phyloP scores from a whole-genome alignment of 2,888 invertebrate genomes.

The Lottia gigantea region DNA sequence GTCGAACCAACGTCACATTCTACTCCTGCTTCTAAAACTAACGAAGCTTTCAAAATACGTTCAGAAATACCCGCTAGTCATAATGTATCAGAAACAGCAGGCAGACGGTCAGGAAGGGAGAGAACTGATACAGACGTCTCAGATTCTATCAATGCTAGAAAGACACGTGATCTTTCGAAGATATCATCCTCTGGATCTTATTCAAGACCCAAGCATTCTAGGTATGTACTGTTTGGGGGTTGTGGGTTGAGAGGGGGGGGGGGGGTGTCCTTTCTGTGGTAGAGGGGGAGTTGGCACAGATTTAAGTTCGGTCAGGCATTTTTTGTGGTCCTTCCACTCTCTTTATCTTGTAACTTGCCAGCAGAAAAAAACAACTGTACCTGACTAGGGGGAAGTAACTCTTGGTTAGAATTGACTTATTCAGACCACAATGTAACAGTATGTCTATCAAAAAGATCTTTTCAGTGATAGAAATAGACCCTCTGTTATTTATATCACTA shows the following conservation, averaged over 20 bases:
- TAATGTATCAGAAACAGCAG: not conserved
- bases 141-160: not conserved
- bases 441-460: no score
- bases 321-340: no score
- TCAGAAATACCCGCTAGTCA: not conserved
- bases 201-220: not conserved
- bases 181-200: not conserved
- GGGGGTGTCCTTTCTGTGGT: no score
- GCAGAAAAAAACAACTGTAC: no score
- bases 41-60: constrained; percentile 1
- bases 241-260: no score
- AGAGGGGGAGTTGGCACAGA: no score
- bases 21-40: constrained; percentile 11
- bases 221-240: not conserved
- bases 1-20: constrained; percentile 3
- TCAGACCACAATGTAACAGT: no score
- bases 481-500: no score
- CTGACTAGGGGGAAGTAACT: not conserved
- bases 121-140: not conserved
- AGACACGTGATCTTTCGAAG: not conserved
- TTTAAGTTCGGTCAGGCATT: no score
- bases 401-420: no score
- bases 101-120: not conserved
- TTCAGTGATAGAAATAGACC: no score
- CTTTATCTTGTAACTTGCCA: no score